These are phyloP conservation scores for Eurois occulta DNA, from an alignment of 2,888 invertebrate species.

Conservation along the genomic window DNA sequence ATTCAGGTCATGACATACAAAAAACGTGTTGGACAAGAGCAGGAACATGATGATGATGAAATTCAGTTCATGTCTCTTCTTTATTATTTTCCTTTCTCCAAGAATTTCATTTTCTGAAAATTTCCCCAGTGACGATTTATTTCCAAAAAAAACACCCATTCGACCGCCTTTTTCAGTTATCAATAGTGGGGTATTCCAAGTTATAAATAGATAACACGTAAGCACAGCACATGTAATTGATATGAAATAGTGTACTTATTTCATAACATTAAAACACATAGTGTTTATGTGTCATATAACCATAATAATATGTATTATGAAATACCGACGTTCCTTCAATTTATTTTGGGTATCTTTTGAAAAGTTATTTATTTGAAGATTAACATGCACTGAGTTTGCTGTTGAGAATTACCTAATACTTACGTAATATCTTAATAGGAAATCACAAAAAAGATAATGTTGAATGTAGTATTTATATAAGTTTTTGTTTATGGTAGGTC, in stretches of 20 bases:
- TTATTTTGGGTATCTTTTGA: constrained; percentile 17
- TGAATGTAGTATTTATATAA: background rate
- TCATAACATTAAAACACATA: constrained; percentile 35
- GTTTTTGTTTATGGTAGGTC: background rate
- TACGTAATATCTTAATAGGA: constrained; percentile 16
- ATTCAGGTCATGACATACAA: background rate
- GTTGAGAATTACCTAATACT: constrained; percentile 13
- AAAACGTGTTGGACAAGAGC: background rate
- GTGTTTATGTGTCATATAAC: constrained; percentile 36
- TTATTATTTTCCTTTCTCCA: background rate
- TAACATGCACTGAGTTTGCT: background rate
- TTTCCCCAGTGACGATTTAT: background rate
- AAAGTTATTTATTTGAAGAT: constrained; percentile 25
- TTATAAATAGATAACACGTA: constrained; percentile 17
- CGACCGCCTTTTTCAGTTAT: constrained; percentile 14
- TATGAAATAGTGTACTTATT: constrained; percentile 2
- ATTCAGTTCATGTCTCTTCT: background rate
- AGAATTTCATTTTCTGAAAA: background rate
- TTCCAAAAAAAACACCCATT: background rate
- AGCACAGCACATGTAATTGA: background rate
- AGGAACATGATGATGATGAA: background rate
- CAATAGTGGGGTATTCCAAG: background rate
- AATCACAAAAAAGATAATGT: constrained; percentile 20
- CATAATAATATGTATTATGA: constrained; percentile 16
- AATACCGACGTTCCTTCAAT: constrained; percentile 23